These are phyloP conservation scores for Strigops habroptila DNA, from an alignment of 2,113 vertebrate genomes.

Conservation along the genomic window DNA sequence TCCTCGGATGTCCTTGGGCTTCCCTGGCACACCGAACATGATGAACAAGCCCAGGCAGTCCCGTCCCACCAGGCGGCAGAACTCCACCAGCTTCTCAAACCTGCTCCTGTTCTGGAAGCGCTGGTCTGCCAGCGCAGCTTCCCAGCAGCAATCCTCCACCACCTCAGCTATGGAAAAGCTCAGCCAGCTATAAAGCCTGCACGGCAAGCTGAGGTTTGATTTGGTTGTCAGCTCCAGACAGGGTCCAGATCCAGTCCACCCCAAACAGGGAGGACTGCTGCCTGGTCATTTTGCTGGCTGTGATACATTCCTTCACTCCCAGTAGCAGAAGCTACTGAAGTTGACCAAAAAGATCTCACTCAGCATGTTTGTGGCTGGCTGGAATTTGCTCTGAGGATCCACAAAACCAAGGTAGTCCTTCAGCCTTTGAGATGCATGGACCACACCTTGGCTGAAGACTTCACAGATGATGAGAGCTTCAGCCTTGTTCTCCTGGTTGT, in stretches of 20 bases:
- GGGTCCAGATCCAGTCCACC: constrained; percentile 62
- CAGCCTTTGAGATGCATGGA: constrained; percentile 49
- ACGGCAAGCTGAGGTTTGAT: constrained; percentile 39
- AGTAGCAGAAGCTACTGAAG: constrained; percentile 64
- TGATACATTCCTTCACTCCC: neutral
- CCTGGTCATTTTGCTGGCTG: constrained; percentile 63
- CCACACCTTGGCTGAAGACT: constrained; percentile 49
- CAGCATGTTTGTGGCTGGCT: neutral
- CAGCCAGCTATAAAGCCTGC: constrained; percentile 34
- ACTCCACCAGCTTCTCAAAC: constrained; percentile 57
- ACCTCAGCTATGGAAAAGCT: neutral
- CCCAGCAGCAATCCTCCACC: neutral
- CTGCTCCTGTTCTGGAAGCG: neutral
- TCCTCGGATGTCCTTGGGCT: constrained; percentile 57
- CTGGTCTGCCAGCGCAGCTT: neutral
- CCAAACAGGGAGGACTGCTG: constrained; percentile 63
- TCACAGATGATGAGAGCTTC: constrained; percentile 31
- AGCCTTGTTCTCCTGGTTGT: neutral
- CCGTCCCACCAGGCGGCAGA: constrained; percentile 58
- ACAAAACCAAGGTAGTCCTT: constrained; percentile 66
- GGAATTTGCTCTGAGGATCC: constrained; percentile 60
- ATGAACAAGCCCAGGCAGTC: constrained; percentile 66
- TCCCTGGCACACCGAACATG: constrained; percentile 49
- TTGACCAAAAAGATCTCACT: constrained; percentile 66
- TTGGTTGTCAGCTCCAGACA: constrained; percentile 45